A percentile compares a stretch with the other conserved stretches of the same genome.
Evolutionary conservation across 2,797 vertebrate species (phyloP).

Genomic region (Capromys pilorides): DNA sequence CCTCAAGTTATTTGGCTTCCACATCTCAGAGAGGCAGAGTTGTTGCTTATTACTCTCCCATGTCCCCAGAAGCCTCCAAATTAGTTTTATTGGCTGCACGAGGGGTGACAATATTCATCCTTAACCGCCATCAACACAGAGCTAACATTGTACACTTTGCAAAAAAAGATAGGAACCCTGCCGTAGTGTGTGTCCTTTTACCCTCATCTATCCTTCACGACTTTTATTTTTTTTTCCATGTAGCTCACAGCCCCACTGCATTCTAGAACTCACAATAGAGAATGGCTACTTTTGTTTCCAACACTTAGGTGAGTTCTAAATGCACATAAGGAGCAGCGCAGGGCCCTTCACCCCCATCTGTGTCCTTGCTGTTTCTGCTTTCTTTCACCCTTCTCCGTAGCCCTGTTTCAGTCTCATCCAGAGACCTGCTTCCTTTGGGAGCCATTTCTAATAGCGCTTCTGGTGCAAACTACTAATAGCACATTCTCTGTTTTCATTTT

Average conservation of each 20-base stretch:
- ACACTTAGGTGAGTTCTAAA: background rate
- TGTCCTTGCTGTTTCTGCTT: background rate
- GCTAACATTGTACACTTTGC: background rate
- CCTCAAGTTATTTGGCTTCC: background rate
- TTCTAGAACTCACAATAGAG: background rate
- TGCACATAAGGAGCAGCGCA: background rate
- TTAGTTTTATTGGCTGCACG: background rate
- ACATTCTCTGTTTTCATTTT: constrained; percentile 19
- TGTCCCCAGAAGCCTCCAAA: background rate
- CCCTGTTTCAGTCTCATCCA: background rate
- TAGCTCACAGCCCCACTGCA: background rate
- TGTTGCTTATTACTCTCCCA: background rate
- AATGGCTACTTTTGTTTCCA: background rate
- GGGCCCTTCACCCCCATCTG: background rate
- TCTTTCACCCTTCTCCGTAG: background rate
- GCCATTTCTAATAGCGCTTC: background rate
- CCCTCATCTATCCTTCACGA: background rate
- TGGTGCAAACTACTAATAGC: background rate
- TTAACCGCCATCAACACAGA: background rate
- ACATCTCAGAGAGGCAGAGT: background rate
- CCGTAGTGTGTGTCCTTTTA: background rate
- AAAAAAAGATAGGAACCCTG: background rate
- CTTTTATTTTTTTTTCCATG: background rate
- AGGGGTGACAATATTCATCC: background rate
- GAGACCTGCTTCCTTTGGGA: background rate